phyloP scores from a whole-genome alignment of 2,113 vertebrate species.

The Paradoxurus hermaphroditus region DNA sequence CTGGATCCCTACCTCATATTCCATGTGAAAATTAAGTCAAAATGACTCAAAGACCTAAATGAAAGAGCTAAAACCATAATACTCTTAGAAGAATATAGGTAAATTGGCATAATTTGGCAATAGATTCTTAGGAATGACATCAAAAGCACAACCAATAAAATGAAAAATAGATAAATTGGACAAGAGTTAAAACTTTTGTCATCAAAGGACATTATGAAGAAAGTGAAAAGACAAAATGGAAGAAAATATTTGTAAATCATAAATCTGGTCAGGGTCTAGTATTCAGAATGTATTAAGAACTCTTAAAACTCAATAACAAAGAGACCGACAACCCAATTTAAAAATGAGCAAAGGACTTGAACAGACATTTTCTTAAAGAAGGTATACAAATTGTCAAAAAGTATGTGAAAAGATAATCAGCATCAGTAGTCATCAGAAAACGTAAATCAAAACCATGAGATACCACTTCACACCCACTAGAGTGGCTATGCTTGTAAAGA shows the following conservation, averaged over 20 bases:
- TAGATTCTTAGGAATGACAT: background rate
- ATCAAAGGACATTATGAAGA: background rate
- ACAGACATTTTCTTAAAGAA: background rate
- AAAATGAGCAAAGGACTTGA: background rate
- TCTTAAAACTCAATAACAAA: background rate
- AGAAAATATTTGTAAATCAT: background rate
- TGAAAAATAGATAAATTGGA: background rate
- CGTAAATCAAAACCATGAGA: background rate
- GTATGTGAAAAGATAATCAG: background rate
- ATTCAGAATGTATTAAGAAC: background rate
- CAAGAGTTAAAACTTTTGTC: background rate
- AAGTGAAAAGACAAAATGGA: background rate
- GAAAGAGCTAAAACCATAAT: background rate
- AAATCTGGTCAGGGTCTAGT: background rate
- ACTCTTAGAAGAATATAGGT: background rate
- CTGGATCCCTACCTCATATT: background rate
- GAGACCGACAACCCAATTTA: background rate
- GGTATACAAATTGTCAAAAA: background rate
- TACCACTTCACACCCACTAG: background rate
- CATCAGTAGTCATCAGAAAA: background rate
- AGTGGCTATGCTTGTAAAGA: background rate
- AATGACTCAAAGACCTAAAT: background rate
- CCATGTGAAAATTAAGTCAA: background rate
- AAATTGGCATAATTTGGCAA: background rate
- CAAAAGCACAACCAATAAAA: background rate